phyloP scores from a whole-genome alignment of 2,797 vertebrate genomes.

The Etheostoma nigrum region DNA sequence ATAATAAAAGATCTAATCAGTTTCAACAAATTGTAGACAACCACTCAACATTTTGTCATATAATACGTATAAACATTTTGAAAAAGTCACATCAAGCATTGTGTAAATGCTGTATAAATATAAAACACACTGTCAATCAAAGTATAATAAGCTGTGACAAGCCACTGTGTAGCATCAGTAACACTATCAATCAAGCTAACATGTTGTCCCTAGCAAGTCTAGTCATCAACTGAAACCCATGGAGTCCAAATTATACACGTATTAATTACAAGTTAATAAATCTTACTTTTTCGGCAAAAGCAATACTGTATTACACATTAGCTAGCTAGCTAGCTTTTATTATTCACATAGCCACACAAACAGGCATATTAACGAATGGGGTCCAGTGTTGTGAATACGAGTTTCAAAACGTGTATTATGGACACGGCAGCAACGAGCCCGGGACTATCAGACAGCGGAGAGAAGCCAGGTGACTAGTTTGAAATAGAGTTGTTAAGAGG shows the following conservation, averaged over 20 bases:
- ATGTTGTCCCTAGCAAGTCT: not conserved
- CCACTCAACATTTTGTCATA: slow-evolving; percentile 17
- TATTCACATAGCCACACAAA: not conserved
- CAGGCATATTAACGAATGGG: fast-evolving
- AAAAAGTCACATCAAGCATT: not conserved
- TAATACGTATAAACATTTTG: slow-evolving; percentile 1
- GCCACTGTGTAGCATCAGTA: slow-evolving; percentile 15
- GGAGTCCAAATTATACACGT: not conserved
- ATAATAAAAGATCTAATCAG: not conserved
- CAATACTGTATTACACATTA: no score
- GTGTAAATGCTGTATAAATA: slow-evolving; percentile 15
- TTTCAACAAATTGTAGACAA: slow-evolving; percentile 6
- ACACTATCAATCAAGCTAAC: slow-evolving; percentile 30
- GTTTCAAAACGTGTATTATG: not conserved
- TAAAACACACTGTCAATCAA: slow-evolving; percentile 22
- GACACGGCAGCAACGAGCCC: not conserved
- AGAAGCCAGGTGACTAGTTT: slow-evolving; percentile 6
- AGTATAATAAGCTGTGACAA: slow-evolving; percentile 38
- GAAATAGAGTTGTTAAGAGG: not conserved
- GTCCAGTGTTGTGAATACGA: not conserved
- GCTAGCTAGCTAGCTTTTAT: not conserved
- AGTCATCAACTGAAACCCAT: slow-evolving; percentile 3
- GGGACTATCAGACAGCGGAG: not conserved
- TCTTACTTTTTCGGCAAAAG: no score
- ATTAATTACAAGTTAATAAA: not conserved